A percentile compares a stretch with the other conserved stretches of the same genome.
phyloP scores from a whole-genome alignment of 2,888 invertebrate genomes.

The Psylliodes chrysocephalus region DNA sequence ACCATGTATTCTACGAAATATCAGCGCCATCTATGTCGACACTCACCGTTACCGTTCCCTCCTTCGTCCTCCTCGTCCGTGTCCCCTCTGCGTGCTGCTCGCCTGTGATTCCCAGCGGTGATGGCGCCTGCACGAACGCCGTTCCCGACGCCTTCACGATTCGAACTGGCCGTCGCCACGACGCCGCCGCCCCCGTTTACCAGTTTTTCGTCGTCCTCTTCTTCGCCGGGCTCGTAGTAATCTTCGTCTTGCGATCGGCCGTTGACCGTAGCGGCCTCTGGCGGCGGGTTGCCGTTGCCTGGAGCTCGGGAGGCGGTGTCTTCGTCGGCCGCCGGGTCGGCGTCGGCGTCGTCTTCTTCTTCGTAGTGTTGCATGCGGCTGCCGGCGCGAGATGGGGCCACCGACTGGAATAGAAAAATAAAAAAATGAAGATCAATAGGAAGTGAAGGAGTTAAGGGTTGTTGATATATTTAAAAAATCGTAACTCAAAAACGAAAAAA shows the following conservation, averaged over 20 bases:
- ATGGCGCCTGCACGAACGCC: constrained; percentile 16
- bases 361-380: constrained; percentile 64
- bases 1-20: no score
- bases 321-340: constrained; percentile 56
- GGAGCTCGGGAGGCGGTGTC: constrained; percentile 47
- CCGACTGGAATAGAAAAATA: constrained; percentile 53
- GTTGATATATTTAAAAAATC: no score
- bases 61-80: constrained; percentile 37
- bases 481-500: no score
- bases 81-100: constrained; percentile 13
- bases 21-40: constrained; percentile 1
- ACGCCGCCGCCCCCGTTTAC: constrained; percentile 36
- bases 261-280: constrained; percentile 63
- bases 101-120: constrained; percentile 19
- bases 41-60: constrained; percentile 32
- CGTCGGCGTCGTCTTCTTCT: constrained; percentile 63
- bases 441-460: no score
- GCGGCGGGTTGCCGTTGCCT: constrained; percentile 46
- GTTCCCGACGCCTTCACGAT: constrained; percentile 30
- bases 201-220: constrained; percentile 34
- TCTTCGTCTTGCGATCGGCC: constrained; percentile 62
- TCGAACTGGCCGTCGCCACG: constrained; percentile 28
- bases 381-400: constrained; percentile 62
- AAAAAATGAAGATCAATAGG: no score
- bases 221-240: constrained; percentile 60